Base-by-base conservation (phyloP, 2,797 vertebrate genomes). In the Tokudaia tokunoshimensis region DNA sequence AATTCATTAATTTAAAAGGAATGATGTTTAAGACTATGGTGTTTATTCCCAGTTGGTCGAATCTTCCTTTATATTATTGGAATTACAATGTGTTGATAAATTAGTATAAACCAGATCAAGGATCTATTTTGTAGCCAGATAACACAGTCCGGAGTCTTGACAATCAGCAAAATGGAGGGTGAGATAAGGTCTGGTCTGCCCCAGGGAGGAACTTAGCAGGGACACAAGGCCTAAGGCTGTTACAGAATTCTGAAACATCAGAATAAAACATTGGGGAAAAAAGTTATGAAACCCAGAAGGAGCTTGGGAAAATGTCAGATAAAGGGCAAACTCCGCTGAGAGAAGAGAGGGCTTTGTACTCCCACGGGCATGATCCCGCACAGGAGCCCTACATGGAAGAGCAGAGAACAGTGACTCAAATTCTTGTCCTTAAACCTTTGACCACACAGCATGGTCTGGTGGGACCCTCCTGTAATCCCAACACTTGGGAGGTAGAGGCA, bases 231-330 rank as follows among this genome's bases (percentile, higher is more conserved):
- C 84, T 84, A 74, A 94, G 37, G 13, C 72, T 96, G 29, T 61
- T 92, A 59, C 65, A 65, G n/a, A 94, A 92, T 95, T 80, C 92
- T 96, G 89, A 67, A 85, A 81, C 52, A 80, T 94, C 44, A 81
- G 80, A 91, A 37, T 92, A 81, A 94, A 95, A 86, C 61, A 37
- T 41, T 41, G 41, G 79, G 88, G 72, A 1, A 44, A 44, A 94
- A 57, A 50, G 79, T 67, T 75, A 75, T 14, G 50, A 92, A 94
- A 94, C 12, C 11, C 47, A 47, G 70, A 90, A 92, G 92, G 85
- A 85, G 8, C 72, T 81, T 70, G 14, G 47, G 52, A 52, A 95
- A 96, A 96, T 76, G 31, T 57, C 80, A n/a, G 89, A 92, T 34
- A 61, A 83, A 65, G 89, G 72, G 6, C 41, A 15, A 13, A 20